A percentile compares a stretch with the other conserved stretches of the same genome.
These are phyloP conservation scores for Calycopis cecrops DNA, from an alignment of 1,140 invertebrate species.

Conservation along the genomic window DNA sequence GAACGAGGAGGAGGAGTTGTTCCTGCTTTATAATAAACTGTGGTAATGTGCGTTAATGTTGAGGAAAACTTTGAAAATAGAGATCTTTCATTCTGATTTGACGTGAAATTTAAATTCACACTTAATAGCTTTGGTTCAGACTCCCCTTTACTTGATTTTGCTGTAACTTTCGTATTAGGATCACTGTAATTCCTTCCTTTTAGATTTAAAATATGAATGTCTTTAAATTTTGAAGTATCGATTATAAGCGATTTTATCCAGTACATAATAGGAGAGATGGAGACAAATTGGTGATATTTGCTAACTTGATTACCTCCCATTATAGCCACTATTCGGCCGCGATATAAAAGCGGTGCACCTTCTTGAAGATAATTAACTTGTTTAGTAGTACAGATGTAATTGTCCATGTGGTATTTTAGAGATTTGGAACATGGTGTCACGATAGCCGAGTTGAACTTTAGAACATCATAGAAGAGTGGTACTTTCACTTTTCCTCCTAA, in stretches of 20 bases:
- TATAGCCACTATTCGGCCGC: slow-evolving; percentile 31
- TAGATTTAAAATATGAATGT: too few species aligned
- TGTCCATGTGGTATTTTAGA: slow-evolving; percentile 17
- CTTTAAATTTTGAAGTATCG: neutral
- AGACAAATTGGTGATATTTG: slow-evolving; percentile 28
- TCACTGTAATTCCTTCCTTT: too few species aligned
- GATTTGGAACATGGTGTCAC: slow-evolving; percentile 23
- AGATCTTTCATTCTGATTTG: too few species aligned
- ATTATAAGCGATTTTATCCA: slow-evolving; percentile 36
- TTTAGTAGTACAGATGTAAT: slow-evolving; percentile 33
- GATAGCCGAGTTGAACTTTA: neutral
- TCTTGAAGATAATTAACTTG: slow-evolving; percentile 17
- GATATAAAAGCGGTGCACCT: slow-evolving; percentile 37
- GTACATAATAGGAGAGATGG: slow-evolving; percentile 25
- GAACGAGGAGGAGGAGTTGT: too few species aligned
- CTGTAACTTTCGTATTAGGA: too few species aligned
- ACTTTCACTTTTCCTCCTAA: neutral
- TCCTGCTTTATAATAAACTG: too few species aligned
- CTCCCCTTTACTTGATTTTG: too few species aligned
- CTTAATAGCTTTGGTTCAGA: too few species aligned
- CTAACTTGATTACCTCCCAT: slow-evolving; percentile 20
- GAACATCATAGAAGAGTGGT: slow-evolving; percentile 1
- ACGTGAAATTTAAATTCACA: too few species aligned
- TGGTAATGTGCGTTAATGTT: too few species aligned
- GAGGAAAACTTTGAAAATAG: too few species aligned